Base-by-base conservation (phyloP, 2,113 vertebrate genomes). In the Pachypanchax playfairii region DNA sequence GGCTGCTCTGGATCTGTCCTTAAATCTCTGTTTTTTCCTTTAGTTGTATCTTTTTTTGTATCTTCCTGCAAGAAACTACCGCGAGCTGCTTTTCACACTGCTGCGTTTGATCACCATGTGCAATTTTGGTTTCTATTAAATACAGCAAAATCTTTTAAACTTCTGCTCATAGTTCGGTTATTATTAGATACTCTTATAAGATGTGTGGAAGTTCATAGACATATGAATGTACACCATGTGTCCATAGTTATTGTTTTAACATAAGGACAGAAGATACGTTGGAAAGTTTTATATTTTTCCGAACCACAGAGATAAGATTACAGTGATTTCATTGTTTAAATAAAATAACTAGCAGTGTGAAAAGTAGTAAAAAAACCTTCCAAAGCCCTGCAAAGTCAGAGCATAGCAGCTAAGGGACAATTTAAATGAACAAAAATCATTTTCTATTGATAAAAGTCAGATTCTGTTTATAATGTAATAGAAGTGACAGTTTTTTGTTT, bases 1-100 rank as follows among this genome's bases (percentile, higher is more conserved):
- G 96, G 90, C 88, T 55, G 59, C 65, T 88, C 69, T 79, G 74
- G 69, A 74, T 82, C 55, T 67, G 39, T 65, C 50, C 49, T 77
- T 60, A 29, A 64, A 67, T 65, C 47, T 73, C 28, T 11, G n/a
- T n/a, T 49, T 9, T 24, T 65, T 66, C 69, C 42, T 65, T 14
- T n/a, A n/a, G 52, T 72, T 6, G 41, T 10, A 55, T 33, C 49
- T 22, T 43, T 5, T 2, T 20, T 8, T 17, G 22, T 33, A 53
- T 57, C 49, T 33, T 66, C 44, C 50, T 68, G 61, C 70, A 55
- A 53, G 29, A 62, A 67, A 72, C 33, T 4, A 35, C 22, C 59
- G 59, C 31, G 57, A 53, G 67, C 29, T 75, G 60, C 78, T 82
- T 83, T 82, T 82, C 83, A 79, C 70, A 70, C 80, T 79, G 80